A percentile compares a stretch with the other conserved stretches of the same genome.
Conservation (phyloP, 1,140 invertebrate species). For the Phortica variegata region DNA sequence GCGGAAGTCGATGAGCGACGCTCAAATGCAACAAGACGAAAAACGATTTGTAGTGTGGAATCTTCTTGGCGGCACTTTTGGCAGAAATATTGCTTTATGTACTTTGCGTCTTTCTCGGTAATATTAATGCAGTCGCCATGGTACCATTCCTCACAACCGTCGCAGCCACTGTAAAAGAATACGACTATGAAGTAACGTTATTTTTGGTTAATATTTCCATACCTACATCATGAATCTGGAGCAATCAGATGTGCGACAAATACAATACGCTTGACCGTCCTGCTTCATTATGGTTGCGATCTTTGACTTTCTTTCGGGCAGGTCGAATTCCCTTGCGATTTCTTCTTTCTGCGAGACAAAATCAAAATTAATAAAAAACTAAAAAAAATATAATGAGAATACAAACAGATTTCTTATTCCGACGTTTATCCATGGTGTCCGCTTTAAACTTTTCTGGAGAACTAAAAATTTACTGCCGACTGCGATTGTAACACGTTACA, state of each 20-base stretch:
- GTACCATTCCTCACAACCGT: slow-evolving; percentile 98
- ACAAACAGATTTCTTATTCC: too few species aligned
- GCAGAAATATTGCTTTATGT: slow-evolving; percentile 93
- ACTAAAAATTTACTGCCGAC: too few species aligned
- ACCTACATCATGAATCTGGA: slow-evolving; percentile 95
- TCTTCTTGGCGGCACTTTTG: slow-evolving; percentile 80
- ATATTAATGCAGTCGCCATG: slow-evolving; percentile 97
- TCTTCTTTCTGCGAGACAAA: slow-evolving; percentile 76
- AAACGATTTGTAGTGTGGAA: slow-evolving; percentile 76
- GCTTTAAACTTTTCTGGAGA: too few species aligned
- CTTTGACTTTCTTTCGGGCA: slow-evolving; percentile 89
- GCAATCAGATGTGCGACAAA: slow-evolving; percentile 89
- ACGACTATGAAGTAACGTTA: neutral
- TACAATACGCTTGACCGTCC: slow-evolving; percentile 89
- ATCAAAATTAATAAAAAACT: too few species aligned
- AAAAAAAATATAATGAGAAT: too few species aligned
- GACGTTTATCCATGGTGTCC: too few species aligned
- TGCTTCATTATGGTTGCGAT: slow-evolving; percentile 85
- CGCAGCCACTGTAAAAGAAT: slow-evolving; percentile 74
- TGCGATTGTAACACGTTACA: too few species aligned
- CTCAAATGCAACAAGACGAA: slow-evolving; percentile 55
- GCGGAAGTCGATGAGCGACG: slow-evolving; percentile 20
- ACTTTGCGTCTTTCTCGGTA: slow-evolving; percentile 87
- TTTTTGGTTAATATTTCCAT: neutral
- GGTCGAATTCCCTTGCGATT: slow-evolving; percentile 84